Percentiles rank a stretch among this genome's conserved stretches.
These are phyloP conservation scores for Erannis defoliaria DNA, from an alignment of 2,888 invertebrate species.

Conservation along the genomic window DNA sequence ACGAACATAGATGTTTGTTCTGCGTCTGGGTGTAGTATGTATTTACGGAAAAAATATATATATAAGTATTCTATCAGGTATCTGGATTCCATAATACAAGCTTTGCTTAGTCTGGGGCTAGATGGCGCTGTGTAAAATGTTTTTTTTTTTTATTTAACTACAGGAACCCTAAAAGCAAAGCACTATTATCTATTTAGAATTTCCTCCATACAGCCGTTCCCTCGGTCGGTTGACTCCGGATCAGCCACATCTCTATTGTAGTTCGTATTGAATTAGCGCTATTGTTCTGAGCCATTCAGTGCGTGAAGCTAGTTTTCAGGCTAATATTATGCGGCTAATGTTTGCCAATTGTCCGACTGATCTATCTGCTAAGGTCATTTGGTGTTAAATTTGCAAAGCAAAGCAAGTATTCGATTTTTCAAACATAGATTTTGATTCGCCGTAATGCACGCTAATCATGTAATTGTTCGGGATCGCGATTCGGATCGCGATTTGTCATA, in stretches of 20 bases:
- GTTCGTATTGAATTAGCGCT: constrained; percentile 29
- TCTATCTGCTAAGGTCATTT: constrained; percentile 14
- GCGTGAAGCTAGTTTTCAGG: constrained; percentile 44
- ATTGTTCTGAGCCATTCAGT: constrained; percentile 44
- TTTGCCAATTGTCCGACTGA: constrained; percentile 28
- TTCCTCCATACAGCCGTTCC: constrained; percentile 17
- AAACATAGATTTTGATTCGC: background rate
- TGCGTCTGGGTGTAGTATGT: too few relatives aligned
- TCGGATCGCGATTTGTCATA: too few relatives aligned
- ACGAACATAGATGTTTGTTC: too few relatives aligned
- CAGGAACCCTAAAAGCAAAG: background rate
- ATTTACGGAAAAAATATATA: too few relatives aligned
- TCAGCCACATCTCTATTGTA: constrained; percentile 21
- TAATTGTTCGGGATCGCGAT: too few relatives aligned
- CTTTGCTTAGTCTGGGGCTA: too few relatives aligned
- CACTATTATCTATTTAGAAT: background rate
- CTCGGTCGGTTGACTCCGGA: constrained; percentile 33
- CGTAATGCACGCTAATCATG: too few relatives aligned
- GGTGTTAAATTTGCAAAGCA: background rate
- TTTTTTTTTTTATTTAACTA: too few relatives aligned
- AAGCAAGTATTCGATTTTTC: background rate
- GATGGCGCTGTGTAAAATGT: too few relatives aligned
- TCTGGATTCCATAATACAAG: too few relatives aligned
- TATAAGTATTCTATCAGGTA: too few relatives aligned
- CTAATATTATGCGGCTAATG: constrained; percentile 37